A percentile compares a stretch with the other conserved stretches of the same genome.
phyloP scores from a whole-genome alignment of 2,888 invertebrate genomes.

The Piscicola geometra region DNA sequence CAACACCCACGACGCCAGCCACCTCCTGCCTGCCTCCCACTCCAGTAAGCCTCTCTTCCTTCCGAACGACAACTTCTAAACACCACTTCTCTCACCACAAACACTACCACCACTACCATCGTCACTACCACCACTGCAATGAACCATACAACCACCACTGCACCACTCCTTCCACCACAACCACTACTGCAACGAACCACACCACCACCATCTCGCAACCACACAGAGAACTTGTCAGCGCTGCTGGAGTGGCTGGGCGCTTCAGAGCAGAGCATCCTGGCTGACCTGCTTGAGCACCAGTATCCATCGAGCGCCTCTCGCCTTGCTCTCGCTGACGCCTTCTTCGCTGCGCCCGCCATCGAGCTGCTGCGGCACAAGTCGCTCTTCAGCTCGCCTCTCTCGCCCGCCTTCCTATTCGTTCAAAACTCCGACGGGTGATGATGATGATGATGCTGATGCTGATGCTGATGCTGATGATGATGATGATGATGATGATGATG shows the following conservation, averaged over 20 bases:
- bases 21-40: neutral
- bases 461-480: constrained; percentile 26
- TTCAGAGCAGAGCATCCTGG: neutral
- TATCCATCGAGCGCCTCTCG: neutral
- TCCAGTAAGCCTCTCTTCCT: too few species aligned
- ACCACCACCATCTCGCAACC: neutral
- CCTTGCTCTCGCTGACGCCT: constrained; percentile 4
- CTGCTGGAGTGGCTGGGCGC: neutral
- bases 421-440: neutral
- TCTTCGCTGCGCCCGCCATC: constrained; percentile 3
- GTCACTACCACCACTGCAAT: too few species aligned
- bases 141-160: too few species aligned
- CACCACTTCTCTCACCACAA: too few species aligned
- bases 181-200: too few species aligned
- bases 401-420: neutral
- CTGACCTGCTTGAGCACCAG: neutral
- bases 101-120: too few species aligned
- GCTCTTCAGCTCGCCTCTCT: too few species aligned
- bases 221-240: too few species aligned
- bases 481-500: constrained; percentile 32
- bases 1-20: neutral
- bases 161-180: too few species aligned
- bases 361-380: too few species aligned
- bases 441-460: constrained; percentile 19
- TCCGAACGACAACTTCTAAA: too few species aligned